Evolutionary conservation across 2,797 vertebrate genomes (phyloP).

Genomic region (Phataginus tetradactyla): DNA sequence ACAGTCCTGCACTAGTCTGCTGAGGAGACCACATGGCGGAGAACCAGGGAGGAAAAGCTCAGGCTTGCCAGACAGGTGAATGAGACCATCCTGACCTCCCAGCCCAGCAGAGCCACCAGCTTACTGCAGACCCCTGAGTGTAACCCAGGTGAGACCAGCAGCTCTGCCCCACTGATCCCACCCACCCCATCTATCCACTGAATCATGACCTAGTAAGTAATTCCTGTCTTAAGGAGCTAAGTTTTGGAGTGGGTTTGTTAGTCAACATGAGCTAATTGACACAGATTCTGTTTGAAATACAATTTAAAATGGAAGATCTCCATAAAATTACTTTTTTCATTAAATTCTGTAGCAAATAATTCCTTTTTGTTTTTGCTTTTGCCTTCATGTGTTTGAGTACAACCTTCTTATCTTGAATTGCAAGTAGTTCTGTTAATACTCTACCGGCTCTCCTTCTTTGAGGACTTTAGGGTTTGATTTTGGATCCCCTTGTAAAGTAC

Average conservation of each 20-base stretch:
- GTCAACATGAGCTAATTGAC: not conserved
- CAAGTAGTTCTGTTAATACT: not conserved
- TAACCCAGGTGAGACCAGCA: not conserved
- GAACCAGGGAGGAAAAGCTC: not conserved
- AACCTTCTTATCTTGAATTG: not conserved
- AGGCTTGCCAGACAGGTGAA: not conserved
- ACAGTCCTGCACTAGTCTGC: not conserved
- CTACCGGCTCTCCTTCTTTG: not conserved
- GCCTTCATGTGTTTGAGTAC: not conserved
- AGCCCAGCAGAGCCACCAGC: not conserved
- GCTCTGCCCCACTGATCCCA: not conserved
- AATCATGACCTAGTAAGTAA: not conserved
- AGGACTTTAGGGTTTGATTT: constrained; percentile 26
- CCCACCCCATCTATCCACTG: fast-evolving
- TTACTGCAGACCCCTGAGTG: not conserved
- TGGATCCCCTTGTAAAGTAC: not conserved
- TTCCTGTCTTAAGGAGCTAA: not conserved
- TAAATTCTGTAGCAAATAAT: not conserved
- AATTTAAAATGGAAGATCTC: not conserved
- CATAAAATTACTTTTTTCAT: not conserved
- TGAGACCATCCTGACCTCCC: not conserved
- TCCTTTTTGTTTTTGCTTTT: not conserved
- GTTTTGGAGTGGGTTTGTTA: not conserved
- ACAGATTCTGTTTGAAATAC: not conserved
- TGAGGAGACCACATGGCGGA: not conserved